Conservation (phyloP, 2,888 invertebrate genomes). For the Crematogaster levior region DNA sequence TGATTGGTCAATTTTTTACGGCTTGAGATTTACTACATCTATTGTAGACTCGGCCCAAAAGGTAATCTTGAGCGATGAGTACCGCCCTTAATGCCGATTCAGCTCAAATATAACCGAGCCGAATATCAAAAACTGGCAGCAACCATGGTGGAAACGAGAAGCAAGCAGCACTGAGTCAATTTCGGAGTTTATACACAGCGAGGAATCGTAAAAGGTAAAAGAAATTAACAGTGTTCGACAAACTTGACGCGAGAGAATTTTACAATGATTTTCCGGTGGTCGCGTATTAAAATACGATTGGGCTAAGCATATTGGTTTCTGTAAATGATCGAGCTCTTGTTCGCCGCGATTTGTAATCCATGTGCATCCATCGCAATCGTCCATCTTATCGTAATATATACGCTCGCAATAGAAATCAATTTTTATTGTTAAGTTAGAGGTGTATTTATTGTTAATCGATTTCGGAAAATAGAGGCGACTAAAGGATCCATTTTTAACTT, state of each 20-base stretch:
- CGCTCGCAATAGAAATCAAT: not conserved
- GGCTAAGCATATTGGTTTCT: not conserved
- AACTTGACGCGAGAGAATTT: not conserved
- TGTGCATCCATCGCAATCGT: not conserved
- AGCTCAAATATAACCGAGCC: no score
- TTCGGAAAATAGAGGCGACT: not conserved
- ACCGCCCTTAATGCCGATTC: no score
- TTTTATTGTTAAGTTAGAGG: not conserved
- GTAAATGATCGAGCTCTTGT: not conserved
- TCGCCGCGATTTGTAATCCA: slow-evolving; percentile 5
- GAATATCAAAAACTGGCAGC: no score
- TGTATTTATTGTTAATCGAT: slow-evolving; percentile 12
- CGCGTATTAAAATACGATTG: not conserved
- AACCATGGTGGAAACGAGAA: no score
- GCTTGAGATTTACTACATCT: no score
- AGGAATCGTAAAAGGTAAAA: not conserved
- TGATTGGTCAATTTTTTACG: no score
- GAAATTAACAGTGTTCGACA: not conserved
- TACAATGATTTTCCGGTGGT: not conserved
- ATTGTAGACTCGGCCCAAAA: no score
- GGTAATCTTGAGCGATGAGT: no score
- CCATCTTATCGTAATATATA: not conserved
- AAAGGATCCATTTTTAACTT: no score
- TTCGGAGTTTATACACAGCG: not conserved
- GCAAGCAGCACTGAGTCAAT: no score